Evolutionary conservation across 2,888 invertebrate species (phyloP).

Genomic region (Trichogramma evanescens): DNA sequence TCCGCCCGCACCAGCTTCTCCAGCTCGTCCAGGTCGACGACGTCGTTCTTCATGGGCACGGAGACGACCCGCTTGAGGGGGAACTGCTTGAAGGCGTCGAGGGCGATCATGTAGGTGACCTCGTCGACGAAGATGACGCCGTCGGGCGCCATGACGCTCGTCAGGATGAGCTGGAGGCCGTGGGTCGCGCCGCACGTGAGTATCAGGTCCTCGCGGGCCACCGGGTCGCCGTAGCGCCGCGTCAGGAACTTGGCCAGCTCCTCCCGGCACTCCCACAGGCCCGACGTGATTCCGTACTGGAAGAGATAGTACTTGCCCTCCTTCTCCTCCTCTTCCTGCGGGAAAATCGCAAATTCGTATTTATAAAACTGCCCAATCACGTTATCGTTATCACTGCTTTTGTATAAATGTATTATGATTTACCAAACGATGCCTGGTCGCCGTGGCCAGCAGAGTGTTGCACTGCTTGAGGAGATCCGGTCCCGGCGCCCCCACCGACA

Average conservation of each 20-base stretch:
- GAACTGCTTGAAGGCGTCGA: conserved; percentile 53
- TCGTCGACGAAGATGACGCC: conserved; percentile 59
- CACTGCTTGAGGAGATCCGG: conserved; percentile 50
- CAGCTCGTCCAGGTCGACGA: conserved; percentile 50
- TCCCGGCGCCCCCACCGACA: conserved; percentile 54
- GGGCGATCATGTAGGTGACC: conserved; percentile 58
- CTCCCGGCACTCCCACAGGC: conserved; percentile 48
- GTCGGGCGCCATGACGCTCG: conserved; percentile 51
- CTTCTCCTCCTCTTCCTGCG: conserved; percentile 40
- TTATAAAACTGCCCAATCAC: neutral
- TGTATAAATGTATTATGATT: neutral
- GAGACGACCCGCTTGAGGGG: conserved; percentile 50
- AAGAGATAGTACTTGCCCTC: conserved; percentile 47
- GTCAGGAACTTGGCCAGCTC: conserved; percentile 49
- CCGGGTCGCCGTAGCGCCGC: conserved; percentile 45
- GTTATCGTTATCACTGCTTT: neutral
- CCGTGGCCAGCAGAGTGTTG: conserved; percentile 46
- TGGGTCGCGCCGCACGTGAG: conserved; percentile 58
- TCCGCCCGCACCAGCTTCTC: conserved; percentile 45
- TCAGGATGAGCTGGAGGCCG: conserved; percentile 53
- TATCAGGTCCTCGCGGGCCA: conserved; percentile 50
- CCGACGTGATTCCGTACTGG: conserved; percentile 53
- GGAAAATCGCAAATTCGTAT: neutral
- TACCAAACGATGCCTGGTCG: conserved; percentile 50
- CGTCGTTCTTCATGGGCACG: conserved; percentile 52